These are phyloP conservation scores for Eustalomyia histrio DNA, from an alignment of 2,888 invertebrate genomes.

Conservation along the genomic window DNA sequence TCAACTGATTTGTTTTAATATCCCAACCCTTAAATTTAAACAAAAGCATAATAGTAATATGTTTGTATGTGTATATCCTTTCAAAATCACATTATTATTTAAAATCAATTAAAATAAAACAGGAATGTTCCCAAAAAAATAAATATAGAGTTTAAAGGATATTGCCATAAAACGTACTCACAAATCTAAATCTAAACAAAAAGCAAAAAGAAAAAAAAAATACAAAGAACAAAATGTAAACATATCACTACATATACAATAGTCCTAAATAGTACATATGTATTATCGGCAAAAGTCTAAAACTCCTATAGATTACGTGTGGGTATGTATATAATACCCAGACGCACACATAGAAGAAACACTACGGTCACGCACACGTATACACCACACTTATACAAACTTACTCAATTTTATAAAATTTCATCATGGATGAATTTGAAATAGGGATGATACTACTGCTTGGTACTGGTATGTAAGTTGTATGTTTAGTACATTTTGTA, in stretches of 20 bases:
- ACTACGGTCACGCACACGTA: conserved; percentile 48
- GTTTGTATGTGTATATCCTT: conserved; percentile 32
- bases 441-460: not conserved
- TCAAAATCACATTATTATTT: conserved; percentile 55
- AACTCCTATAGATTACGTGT: conserved; percentile 13
- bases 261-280: conserved; percentile 24
- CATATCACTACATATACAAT: not conserved
- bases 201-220: conserved; percentile 11
- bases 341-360: not conserved
- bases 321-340: not conserved
- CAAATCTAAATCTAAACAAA: conserved; percentile 24
- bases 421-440: conserved; percentile 28
- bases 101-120: conserved; percentile 61
- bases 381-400: conserved; percentile 10
- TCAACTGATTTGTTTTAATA: not conserved
- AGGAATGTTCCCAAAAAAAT: conserved; percentile 17
- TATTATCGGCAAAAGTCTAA: conserved; percentile 2
- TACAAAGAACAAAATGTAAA: not conserved
- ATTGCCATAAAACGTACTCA: conserved; percentile 19
- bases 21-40: conserved; percentile 7
- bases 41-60: conserved; percentile 9
- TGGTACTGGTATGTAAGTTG: not conserved
- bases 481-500: not conserved
- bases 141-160: conserved; percentile 38
- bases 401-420: conserved; percentile 26